phyloP scores from a whole-genome alignment of 2,797 vertebrate species.

The Bucorvus abyssinicus region DNA sequence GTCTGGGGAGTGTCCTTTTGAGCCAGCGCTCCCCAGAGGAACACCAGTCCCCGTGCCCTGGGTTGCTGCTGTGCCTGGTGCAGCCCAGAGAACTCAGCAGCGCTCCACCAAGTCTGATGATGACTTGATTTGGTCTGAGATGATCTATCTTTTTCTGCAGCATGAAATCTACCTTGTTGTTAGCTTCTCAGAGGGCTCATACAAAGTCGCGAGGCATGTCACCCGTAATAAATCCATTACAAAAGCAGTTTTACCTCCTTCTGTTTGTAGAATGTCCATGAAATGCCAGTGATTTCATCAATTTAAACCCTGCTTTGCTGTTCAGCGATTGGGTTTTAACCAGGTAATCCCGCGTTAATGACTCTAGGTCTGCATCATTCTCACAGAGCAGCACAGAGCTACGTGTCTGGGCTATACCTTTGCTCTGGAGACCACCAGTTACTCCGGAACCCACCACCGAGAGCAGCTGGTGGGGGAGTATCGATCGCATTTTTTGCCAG shows the following conservation, averaged over 20 bases:
- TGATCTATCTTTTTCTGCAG: background rate
- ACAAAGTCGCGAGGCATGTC: background rate
- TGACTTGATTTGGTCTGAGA: no score
- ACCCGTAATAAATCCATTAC: background rate
- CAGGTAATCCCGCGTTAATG: background rate
- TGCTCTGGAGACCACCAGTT: background rate
- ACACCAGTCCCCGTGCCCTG: no score
- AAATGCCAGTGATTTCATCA: background rate
- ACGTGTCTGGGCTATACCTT: no score
- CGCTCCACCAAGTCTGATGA: no score
- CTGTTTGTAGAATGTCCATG: background rate
- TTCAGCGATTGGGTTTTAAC: no score
- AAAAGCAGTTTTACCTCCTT: background rate
- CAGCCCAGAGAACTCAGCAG: no score
- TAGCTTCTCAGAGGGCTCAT: background rate
- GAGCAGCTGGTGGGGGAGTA: background rate
- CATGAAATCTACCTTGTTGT: background rate
- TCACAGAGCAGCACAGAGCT: no score
- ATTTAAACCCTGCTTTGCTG: background rate
- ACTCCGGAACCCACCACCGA: background rate
- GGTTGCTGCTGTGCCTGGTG: no score
- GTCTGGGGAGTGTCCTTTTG: no score
- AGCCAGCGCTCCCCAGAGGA: no score
- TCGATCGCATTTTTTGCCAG: fast-evolving
- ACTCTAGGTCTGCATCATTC: background rate